Percentiles rank a stretch among this genome's conserved stretches.
phyloP scores from a whole-genome alignment of 2,888 invertebrate genomes.

The Platynereis dumerilii region DNA sequence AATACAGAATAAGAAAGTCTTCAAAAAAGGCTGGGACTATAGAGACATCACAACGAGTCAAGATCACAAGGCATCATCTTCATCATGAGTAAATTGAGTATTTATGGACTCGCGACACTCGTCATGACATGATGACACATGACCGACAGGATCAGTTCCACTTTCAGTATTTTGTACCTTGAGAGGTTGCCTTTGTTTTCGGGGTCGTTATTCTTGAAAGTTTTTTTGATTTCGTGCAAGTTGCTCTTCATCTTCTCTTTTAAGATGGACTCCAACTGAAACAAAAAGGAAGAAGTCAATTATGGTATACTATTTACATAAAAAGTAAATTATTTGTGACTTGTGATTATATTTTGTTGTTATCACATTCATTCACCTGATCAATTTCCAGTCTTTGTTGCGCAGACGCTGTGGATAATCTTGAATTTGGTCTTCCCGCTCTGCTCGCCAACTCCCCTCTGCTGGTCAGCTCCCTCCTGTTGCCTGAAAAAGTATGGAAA shows the following conservation, averaged over 20 bases:
- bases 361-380: constrained; percentile 43
- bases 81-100: too few relatives aligned
- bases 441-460: constrained; percentile 32
- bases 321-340: not conserved
- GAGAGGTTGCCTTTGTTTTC: constrained; percentile 61
- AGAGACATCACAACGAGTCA: too few relatives aligned
- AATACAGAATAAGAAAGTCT: not conserved
- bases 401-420: constrained; percentile 51
- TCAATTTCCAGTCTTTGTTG: constrained; percentile 58
- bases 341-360: not conserved
- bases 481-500: constrained; percentile 42
- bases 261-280: constrained; percentile 52
- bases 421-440: constrained; percentile 43
- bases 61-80: too few relatives aligned
- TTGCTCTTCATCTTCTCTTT: constrained; percentile 53
- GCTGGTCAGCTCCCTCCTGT: constrained; percentile 47
- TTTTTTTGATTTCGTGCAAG: constrained; percentile 57
- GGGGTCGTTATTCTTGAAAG: constrained; percentile 61
- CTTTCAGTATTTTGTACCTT: constrained; percentile 43
- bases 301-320: not conserved
- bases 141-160: too few relatives aligned
- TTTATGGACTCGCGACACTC: too few relatives aligned
- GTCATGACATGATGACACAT: too few relatives aligned
- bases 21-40: too few relatives aligned
- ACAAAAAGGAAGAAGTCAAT: not conserved